Conservation (phyloP, 37 sponge, comb jelly and placozoan species). For the Axinella damicornis region DNA sequence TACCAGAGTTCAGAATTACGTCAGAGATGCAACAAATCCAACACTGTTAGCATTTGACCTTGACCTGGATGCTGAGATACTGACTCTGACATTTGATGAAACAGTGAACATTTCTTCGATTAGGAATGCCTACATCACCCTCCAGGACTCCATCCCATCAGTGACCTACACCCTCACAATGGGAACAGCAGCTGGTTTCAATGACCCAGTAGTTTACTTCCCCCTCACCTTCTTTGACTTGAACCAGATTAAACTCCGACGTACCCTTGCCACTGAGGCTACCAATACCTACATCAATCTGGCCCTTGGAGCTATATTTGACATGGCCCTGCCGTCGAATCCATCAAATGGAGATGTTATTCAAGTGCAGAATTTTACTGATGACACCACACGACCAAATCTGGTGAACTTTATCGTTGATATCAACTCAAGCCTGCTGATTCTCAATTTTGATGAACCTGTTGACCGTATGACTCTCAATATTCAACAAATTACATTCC, state of each 20-base stretch:
- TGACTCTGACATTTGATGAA: conserved; percentile 87
- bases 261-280: conserved; percentile 58
- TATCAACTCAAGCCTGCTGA: conserved; percentile 76
- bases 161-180: conserved; percentile 24
- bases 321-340: conserved; percentile 66
- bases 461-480: conserved; percentile 75
- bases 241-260: conserved; percentile 66
- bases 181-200: conserved; percentile 38
- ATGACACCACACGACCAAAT: conserved; percentile 74
- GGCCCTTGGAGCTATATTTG: conserved; percentile 53
- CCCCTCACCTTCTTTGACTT: conserved; percentile 62
- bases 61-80: conserved; percentile 81
- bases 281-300: conserved; percentile 65
- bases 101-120: conserved; percentile 81
- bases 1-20: conserved; percentile 29
- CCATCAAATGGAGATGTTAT: conserved; percentile 35
- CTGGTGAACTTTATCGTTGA: conserved; percentile 54
- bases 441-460: conserved; percentile 89
- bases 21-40: conserved; percentile 72
- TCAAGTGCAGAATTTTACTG: conserved; percentile 49
- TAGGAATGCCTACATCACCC: conserved; percentile 48
- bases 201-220: conserved; percentile 69
- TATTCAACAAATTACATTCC: conserved; percentile 70
- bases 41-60: conserved; percentile 71
- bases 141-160: conserved; percentile 45